These are phyloP conservation scores for Scaptomyza hsui DNA, from an alignment of 1,140 invertebrate genomes.

Conservation along the genomic window DNA sequence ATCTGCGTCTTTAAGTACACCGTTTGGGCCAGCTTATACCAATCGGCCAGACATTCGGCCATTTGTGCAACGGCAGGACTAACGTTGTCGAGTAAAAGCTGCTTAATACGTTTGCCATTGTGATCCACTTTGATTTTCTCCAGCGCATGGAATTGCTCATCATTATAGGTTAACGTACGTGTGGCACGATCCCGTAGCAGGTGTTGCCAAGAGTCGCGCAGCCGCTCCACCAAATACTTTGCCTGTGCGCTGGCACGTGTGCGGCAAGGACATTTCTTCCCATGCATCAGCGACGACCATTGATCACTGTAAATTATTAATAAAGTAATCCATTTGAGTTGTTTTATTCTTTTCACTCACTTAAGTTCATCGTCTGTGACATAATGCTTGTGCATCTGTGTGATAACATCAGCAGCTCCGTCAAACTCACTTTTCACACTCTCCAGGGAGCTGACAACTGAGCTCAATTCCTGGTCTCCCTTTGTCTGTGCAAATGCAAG, in stretches of 20 bases:
- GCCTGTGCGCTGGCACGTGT: slow-evolving; percentile 89
- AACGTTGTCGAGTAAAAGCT: slow-evolving; percentile 87
- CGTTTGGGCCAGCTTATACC: slow-evolving; percentile 93
- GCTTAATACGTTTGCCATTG: slow-evolving; percentile 88
- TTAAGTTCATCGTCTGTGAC: slow-evolving; percentile 75
- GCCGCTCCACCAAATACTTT: slow-evolving; percentile 89
- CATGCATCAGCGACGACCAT: slow-evolving; percentile 89
- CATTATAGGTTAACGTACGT: slow-evolving; percentile 93
- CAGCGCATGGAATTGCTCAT: slow-evolving; percentile 96
- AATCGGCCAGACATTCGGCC: slow-evolving; percentile 90
- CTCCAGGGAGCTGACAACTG: slow-evolving; percentile 53
- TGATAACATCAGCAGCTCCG: slow-evolving; percentile 77
- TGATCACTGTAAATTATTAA: slow-evolving; percentile 84
- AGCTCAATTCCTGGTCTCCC: slow-evolving; percentile 65
- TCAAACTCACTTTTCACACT: slow-evolving; percentile 72
- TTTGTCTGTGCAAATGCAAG: slow-evolving; percentile 54
- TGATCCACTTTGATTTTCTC: slow-evolving; percentile 90
- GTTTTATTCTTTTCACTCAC: slow-evolving; percentile 34
- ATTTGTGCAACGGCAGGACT: slow-evolving; percentile 87
- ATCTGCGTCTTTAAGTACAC: slow-evolving; percentile 89
- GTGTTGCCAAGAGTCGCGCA: slow-evolving; percentile 96
- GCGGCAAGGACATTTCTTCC: slow-evolving; percentile 88
- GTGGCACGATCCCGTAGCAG: slow-evolving; percentile 93
- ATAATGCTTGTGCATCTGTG: slow-evolving; percentile 79
- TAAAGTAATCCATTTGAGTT: background rate